phyloP scores from a whole-genome alignment of 2,888 invertebrate species.

The Heteromurus nitidus region DNA sequence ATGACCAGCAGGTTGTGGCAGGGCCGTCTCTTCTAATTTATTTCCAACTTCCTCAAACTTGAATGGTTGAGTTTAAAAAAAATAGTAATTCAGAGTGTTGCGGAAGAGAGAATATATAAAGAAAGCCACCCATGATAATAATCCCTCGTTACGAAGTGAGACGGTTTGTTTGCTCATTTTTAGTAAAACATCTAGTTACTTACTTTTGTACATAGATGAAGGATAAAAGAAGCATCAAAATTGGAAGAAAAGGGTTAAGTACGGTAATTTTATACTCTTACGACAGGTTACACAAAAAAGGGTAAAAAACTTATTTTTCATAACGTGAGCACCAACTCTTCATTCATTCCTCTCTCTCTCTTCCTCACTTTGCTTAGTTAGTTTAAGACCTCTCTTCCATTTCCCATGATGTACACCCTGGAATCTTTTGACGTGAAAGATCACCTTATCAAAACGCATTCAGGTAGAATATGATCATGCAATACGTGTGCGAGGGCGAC shows the following conservation, averaged over 20 bases:
- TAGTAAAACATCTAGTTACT: slow-evolving; percentile 9
- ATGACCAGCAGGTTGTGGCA: slow-evolving; percentile 17
- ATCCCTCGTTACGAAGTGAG: neutral
- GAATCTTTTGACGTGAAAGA: too few relatives aligned
- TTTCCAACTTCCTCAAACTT: slow-evolving; percentile 23
- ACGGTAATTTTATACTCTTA: neutral
- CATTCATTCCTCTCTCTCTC: too few relatives aligned
- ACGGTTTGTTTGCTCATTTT: neutral
- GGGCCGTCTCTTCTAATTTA: neutral
- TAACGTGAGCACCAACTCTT: too few relatives aligned
- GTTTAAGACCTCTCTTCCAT: too few relatives aligned
- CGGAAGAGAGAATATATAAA: neutral
- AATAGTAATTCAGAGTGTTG: slow-evolving; percentile 1
- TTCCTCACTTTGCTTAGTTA: too few relatives aligned
- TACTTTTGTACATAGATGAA: neutral
- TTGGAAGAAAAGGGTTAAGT: neutral
- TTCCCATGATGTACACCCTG: too few relatives aligned
- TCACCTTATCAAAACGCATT: too few relatives aligned
- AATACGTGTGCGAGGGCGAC: too few relatives aligned
- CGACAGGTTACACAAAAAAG: slow-evolving; percentile 18
- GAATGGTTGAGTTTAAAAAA: slow-evolving; percentile 23
- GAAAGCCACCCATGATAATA: neutral
- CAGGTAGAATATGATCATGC: too few relatives aligned
- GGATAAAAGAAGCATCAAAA: neutral
- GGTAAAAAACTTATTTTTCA: too few relatives aligned